Evolutionary conservation across 2,113 vertebrate species (phyloP), one percentile per base, ranked within the genome.

Genomic region (Bothrops jararaca): DNA sequence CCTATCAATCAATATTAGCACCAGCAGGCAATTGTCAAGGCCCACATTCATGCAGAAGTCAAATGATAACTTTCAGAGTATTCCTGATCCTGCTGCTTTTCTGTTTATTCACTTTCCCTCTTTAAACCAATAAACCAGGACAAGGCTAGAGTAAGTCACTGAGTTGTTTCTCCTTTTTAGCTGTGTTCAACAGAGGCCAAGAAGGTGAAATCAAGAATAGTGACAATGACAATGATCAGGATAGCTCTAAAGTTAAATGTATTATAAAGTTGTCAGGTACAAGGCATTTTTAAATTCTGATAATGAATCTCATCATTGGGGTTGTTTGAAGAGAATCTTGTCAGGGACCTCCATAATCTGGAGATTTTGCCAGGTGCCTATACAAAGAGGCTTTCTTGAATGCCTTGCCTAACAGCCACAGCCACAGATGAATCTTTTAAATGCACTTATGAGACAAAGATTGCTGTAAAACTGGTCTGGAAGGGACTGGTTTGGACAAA

Each of bases 361-460:
- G 13, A 52, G 20, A 64, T 42, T 42, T 11, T 24, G 24, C 9
- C 24, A 45, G 86, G 57, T 39, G n/a, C n/a, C 29, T 22, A 24
- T 52, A 24, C 24, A n/a, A 53, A 88, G 86, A 53, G 86, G 22
- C n/a, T 74, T 56, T 80, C 53, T 26, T 89, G 91, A n/a, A 34
- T 20, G 56, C n/a, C 64, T 89, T 89, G 92, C 64, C 69, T 85
- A 45, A 39, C 53, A 85, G 53, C 26, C 2, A 24, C 26, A 89
- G 26, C 42, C 20, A 89, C 48, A 23, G 39, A 89, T 48, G 69
- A 85, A 92, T 85, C 39, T 85, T 22, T 26, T 54, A 22, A 74
- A 92, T 89, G 53, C 88, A 85, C 92, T 92, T 85, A 89, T 20
- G 20, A 53, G 69, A 92, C 42, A 80, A 57, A 58, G 53, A 85